Base-by-base conservation (phyloP, 2,797 vertebrate species). In the Neopelma chrysocephalum region DNA sequence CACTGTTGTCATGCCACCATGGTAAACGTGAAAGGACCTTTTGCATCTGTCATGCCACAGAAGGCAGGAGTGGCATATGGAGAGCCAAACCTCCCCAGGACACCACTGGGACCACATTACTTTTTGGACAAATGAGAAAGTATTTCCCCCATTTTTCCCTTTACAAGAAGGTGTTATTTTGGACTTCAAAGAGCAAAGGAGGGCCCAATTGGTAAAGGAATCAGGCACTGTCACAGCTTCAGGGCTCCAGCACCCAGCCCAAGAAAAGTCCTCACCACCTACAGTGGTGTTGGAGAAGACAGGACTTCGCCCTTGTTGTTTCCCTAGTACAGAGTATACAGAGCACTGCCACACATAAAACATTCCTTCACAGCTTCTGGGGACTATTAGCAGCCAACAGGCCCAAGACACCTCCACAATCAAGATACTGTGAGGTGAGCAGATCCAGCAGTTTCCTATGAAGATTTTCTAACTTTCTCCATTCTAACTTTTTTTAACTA, bases 1-100 rank as follows among this genome's bases (percentile, higher is more conserved):
- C 54, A 8, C 10, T 82, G 72, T 79, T 93, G 78, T 89, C 92
- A 64, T 87, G 92, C 78, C 82, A 78, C 78, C 53, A 79, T 3
- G 36, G 90, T 76, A 92, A 91, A 93, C 1, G 7, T 11, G 36
- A 82, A 94, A 88, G 82, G 91, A 85, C 65, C 84, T 94, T 96
- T 95, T 58, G 72, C 93, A 92, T 80, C 90, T 95, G 91, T 79
- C 71, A 38, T 3, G 7, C 25, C 3, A 3, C 89, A 91, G 68
- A 85, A 88, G 40, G 83, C 90, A 48, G 78, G 51, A 89, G 27
- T 9, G 10, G 85, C 82, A 94, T 86, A 78, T 23, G 51, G 82
- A 96, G 47, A 21, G 5, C 18, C 70, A 79, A 72, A 53, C 36
- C 83, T 80, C 51, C 43, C 19, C 80, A 73, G 77, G 64, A 90